Evolutionary conservation across 2,113 vertebrate species (phyloP), one percentile per base, ranked within the genome.

Genomic region (Rhinogobius similis): DNA sequence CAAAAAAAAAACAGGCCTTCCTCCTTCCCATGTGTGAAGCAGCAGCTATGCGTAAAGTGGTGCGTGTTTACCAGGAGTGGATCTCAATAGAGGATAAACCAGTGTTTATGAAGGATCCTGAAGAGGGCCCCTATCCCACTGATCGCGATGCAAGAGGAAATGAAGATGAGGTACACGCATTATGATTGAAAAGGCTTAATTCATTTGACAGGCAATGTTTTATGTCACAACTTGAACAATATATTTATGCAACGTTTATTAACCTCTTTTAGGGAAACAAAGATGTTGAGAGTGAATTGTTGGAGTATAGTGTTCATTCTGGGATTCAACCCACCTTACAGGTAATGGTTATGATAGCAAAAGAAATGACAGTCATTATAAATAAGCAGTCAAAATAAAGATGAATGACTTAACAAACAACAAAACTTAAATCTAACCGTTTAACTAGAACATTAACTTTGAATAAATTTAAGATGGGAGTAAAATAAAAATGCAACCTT

Each of bases 1-100:
- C 1, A 46, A 23, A 20, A 14, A 46, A 23, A 20, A 14, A 4
- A 6, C 73, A 99, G 97, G 96, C 96, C 2, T 98, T 99, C 91
- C 93, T 99, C 70, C 90, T 99, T 83, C 98, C 98, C 0, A 95
- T 99, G 92, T 98, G 97, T 70, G 97, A 99, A 90, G 96, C 97
- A 62, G 97, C 97, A 65, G 96, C 96, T 38, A 97, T 98, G 96
- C 95, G 97, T 39, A 98, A 94, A 87, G 97, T 98, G 63, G 96
- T 98, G 26, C 96, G 98, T 77, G 97, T 99, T 12, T 99, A 98
- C 85, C 97, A 99, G 83, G 97, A 99, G 86, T 99, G 98, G 98
- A 98, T 99, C 85, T 94, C 98, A 61, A 95, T 96, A 86, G 96
- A 99, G 76, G 97, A 98, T 76, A 98, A 97, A 69, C 97, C 98